Conservation (phyloP, 2,888 invertebrate species). For the Cancer borealis region DNA sequence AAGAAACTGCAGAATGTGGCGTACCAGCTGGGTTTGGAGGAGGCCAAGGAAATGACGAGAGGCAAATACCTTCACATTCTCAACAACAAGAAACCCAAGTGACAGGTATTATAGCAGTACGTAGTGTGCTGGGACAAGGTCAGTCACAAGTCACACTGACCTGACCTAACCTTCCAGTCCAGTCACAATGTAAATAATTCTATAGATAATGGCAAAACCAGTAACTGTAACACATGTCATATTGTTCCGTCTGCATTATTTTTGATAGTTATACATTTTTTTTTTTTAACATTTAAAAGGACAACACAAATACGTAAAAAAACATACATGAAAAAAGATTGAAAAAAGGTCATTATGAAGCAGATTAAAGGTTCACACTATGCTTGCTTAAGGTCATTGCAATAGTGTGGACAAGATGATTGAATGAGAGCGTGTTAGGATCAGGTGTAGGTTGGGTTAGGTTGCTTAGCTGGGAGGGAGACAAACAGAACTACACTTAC, state of each 20-base stretch:
- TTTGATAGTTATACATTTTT: no score
- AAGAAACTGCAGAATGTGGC: constrained; percentile 96
- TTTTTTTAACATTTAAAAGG: no score
- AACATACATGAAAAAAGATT: no score
- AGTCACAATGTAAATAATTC: neutral
- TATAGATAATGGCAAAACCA: neutral
- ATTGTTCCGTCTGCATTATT: no score
- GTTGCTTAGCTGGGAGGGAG: neutral
- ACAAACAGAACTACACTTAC: neutral
- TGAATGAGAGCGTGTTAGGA: no score
- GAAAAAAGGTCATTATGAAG: no score
- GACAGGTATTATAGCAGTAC: neutral
- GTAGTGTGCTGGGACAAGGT: neutral
- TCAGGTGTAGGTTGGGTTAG: neutral
- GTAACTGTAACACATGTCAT: neutral
- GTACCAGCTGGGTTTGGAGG: constrained; percentile 95
- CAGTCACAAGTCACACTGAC: neutral
- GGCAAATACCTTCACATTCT: constrained; percentile 95
- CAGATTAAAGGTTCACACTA: no score
- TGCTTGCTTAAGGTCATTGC: no score
- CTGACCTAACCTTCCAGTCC: neutral
- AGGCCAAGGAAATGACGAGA: constrained; percentile 97
- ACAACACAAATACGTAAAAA: no score
- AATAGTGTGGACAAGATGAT: no score
- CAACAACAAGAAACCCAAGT: constrained; percentile 64